Evolutionary conservation across 1,140 invertebrate genomes (phyloP).

Genomic region (Achroia grisella): DNA sequence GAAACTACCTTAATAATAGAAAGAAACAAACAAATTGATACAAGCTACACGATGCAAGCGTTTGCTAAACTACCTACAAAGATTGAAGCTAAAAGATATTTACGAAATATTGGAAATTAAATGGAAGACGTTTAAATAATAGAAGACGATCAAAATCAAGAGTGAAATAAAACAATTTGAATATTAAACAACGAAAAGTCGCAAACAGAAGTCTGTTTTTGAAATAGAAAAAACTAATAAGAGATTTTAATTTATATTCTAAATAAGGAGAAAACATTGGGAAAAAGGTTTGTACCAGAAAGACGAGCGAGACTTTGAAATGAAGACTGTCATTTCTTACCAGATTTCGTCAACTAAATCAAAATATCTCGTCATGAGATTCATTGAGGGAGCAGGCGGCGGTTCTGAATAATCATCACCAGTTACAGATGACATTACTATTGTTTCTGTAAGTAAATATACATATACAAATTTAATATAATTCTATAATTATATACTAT

Average conservation of each 20-base stretch:
- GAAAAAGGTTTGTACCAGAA: background rate
- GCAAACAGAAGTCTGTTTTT: no score
- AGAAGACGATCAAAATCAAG: no score
- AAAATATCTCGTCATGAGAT: constrained; percentile 40
- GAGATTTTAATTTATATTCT: no score
- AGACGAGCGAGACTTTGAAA: background rate
- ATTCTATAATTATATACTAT: no score
- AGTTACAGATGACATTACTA: constrained; percentile 45
- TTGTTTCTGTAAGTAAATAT: constrained; percentile 50
- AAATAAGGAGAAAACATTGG: no score
- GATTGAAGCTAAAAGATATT: no score
- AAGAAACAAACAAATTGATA: background rate
- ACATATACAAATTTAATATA: constrained; percentile 1
- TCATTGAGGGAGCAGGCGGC: constrained; percentile 34
- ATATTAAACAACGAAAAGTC: no score
- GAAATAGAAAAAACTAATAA: no score
- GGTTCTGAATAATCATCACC: constrained; percentile 28
- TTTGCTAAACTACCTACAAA: no score
- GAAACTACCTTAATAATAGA: no score
- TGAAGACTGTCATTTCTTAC: constrained; percentile 27
- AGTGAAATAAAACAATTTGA: background rate
- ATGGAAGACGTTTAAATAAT: constrained; percentile 1
- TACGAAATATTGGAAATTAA: background rate
- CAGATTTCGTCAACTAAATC: constrained; percentile 46
- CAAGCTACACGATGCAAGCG: no score